Conservation (phyloP, 2,888 invertebrate genomes). For the Drosophila rubida region DNA sequence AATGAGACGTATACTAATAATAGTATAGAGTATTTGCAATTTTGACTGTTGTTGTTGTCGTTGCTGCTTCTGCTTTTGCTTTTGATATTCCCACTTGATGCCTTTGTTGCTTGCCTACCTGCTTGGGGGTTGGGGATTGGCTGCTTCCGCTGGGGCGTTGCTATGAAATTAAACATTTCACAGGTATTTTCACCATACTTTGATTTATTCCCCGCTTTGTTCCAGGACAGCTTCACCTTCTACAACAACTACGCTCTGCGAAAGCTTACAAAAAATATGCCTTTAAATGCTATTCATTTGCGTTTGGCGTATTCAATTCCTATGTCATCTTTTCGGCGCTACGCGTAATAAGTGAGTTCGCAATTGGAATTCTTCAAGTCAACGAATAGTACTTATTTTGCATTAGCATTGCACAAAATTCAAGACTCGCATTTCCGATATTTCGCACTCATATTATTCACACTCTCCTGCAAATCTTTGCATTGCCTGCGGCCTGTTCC, state of each 20-base stretch:
- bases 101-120: constrained; percentile 38
- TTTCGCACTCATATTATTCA: constrained; percentile 23
- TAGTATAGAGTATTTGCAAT: background rate
- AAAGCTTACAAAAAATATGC: constrained; percentile 1
- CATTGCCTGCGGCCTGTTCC: constrained; percentile 16
- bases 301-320: constrained; percentile 31
- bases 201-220: constrained; percentile 72
- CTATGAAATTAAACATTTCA: constrained; percentile 83
- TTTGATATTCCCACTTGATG: constrained; percentile 37
- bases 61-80: constrained; percentile 8
- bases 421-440: background rate
- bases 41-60: background rate
- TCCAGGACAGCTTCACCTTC: constrained; percentile 42
- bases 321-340: constrained; percentile 50
- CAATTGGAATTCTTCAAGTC: background rate
- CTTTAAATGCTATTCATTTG: constrained; percentile 58
- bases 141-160: constrained; percentile 82
- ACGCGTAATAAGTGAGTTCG: background rate
- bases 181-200: constrained; percentile 78
- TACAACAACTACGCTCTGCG: constrained; percentile 15
- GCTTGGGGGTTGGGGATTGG: constrained; percentile 51
- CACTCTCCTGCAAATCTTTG: constrained; percentile 32
- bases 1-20: background rate
- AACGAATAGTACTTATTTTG: too few species aligned
- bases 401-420: background rate